Percentiles rank a stretch among this genome's conserved stretches.
Evolutionary conservation across 2,888 invertebrate species (phyloP).

Genomic region (Augiades crinisus): DNA sequence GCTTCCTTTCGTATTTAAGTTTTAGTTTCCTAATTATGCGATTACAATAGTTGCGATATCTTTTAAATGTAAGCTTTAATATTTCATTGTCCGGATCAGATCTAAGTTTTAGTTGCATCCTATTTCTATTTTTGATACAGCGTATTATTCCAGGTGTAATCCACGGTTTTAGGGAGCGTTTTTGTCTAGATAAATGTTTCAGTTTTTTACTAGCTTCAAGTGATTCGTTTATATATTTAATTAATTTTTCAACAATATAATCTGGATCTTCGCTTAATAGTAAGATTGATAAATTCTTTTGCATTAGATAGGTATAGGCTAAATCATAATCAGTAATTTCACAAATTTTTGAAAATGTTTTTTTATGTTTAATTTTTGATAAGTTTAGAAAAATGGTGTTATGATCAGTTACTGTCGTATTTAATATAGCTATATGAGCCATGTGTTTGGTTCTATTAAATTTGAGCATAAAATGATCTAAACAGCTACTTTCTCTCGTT

Average conservation of each 20-base stretch:
- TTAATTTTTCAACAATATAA: neutral
- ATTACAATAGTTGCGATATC: neutral
- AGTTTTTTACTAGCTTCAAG: neutral
- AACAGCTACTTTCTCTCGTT: constrained; percentile 11
- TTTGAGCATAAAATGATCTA: constrained; percentile 21
- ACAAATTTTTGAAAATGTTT: neutral
- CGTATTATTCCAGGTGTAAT: no score
- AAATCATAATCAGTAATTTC: neutral
- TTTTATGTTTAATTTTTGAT: neutral
- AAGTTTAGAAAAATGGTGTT: neutral
- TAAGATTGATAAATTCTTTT: neutral
- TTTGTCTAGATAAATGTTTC: neutral
- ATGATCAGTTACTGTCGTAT: constrained; percentile 1
- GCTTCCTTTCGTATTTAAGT: neutral
- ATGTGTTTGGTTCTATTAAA: neutral
- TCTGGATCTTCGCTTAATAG: neutral
- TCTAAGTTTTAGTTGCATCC: constrained; percentile 1
- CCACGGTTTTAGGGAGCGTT: no score
- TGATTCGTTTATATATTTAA: neutral
- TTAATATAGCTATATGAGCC: neutral
- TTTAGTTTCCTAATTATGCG: neutral
- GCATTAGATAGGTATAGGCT: neutral
- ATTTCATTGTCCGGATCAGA: neutral
- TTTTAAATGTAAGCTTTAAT: neutral
- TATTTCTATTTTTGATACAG: neutral